Conservation (phyloP, 2,113 vertebrate genomes). For the Phoxinus phoxinus region DNA sequence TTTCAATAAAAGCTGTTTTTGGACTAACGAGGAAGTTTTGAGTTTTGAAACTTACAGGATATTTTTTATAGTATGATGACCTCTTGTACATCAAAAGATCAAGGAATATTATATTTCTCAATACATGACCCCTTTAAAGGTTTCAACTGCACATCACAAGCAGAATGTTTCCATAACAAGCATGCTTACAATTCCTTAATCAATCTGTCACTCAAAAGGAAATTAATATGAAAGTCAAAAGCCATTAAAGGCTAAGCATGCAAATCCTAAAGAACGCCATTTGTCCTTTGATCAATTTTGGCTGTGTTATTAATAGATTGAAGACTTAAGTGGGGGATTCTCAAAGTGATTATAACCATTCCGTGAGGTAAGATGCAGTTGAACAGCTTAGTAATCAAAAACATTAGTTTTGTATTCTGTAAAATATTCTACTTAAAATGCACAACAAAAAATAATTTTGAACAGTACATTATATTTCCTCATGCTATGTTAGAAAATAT, state of each 20-base stretch:
- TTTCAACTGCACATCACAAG: background rate
- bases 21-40: too few relatives aligned
- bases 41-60: too few relatives aligned
- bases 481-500: background rate
- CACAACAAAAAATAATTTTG: background rate
- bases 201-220: background rate
- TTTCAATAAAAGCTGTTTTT: too few relatives aligned
- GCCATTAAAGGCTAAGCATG: background rate
- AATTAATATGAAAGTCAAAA: slow-evolving; percentile 3
- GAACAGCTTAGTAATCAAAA: background rate
- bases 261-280: background rate
- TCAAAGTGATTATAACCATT: background rate
- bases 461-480: background rate
- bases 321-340: slow-evolving; percentile 3
- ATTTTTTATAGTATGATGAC: too few relatives aligned
- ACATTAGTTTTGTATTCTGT: background rate
- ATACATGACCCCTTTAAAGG: too few relatives aligned
- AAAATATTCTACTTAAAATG: background rate
- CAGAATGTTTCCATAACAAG: background rate
- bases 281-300: slow-evolving; percentile 12
- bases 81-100: too few relatives aligned
- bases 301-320: slow-evolving; percentile 10
- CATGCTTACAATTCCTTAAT: background rate
- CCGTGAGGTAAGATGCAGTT: background rate
- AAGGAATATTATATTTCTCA: too few relatives aligned